Base-by-base conservation (phyloP, 2,797 vertebrate genomes). In the Tachyglossus aculeatus region DNA sequence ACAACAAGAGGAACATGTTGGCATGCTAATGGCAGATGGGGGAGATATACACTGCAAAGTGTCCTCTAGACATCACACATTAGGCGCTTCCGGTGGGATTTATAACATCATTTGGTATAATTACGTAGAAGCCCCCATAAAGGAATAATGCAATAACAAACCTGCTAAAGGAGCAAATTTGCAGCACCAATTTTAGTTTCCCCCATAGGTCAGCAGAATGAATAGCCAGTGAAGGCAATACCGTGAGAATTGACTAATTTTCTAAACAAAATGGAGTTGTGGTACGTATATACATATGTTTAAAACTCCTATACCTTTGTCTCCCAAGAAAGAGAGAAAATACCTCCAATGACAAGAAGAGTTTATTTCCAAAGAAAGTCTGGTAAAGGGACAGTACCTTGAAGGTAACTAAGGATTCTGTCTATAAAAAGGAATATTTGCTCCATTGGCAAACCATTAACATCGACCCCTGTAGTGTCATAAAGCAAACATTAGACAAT, bases 141-240 rank as follows among this genome's bases (percentile, higher is more conserved):
- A 92, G 81, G 68, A 87, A 89, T 89, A 89, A 90, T 82, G 67
- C 45, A 90, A 87, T 93, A 89, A 89, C 82, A 89, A 88, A 88
- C 80, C 83, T 87, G 86, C 83, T 89, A 86, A 81, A 87, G 84
- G 65, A 14, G 0, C 64, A 53, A 86, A 87, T 89, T 90, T 86
- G 86, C 87, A 79, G 67, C 65, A 72, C 75, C 75, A 83, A 83
- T 91, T 90, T 83, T 72, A 78, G 71, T 67, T 89, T 87, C 57
- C 36, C 60, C 71, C 74, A 43, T 84, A 90, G 88, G 80, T 91
- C 90, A 93, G 84, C 81, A 87, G 77, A 91, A 91, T 73, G 85
- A 90, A 91, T 84, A 86, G 74, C 64, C 76, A 82, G 87, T 81
- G 86, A 89, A 88, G 55, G 59, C 75, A 85, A 86, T 57, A 72